Conservation (phyloP, 2,888 invertebrate species). For the Caenorhabditis japonica region DNA sequence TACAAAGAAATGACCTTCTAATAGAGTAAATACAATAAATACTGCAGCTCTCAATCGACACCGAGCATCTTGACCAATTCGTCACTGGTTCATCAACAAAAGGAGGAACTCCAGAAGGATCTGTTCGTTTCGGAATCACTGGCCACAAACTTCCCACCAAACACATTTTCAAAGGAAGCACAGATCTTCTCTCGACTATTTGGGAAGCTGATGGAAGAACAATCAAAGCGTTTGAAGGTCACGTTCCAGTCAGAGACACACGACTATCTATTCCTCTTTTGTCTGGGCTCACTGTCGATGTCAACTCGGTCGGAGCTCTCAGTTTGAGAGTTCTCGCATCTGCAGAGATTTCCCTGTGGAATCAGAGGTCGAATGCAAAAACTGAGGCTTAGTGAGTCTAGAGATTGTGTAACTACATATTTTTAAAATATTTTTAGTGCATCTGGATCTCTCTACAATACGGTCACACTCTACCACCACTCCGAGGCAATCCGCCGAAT, state of each 20-base stretch:
- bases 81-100: constrained; percentile 13
- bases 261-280: constrained; percentile 51
- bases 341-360: constrained; percentile 59
- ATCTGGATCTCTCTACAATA: constrained; percentile 36
- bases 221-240: constrained; percentile 60
- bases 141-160: constrained; percentile 52
- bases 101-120: constrained; percentile 32
- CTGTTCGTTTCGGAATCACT: constrained; percentile 45
- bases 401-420: not conserved
- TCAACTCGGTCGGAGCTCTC: constrained; percentile 49
- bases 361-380: constrained; percentile 46
- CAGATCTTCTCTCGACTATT: constrained; percentile 51
- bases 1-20: constrained; percentile 4
- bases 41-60: constrained; percentile 56
- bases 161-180: constrained; percentile 46
- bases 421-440: constrained; percentile 46
- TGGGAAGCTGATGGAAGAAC: constrained; percentile 65
- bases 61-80: constrained; percentile 47
- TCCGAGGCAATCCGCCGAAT: constrained; percentile 29
- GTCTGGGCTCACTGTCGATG: constrained; percentile 59
- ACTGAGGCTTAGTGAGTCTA: constrained; percentile 54
- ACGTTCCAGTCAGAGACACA: constrained; percentile 51
- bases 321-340: constrained; percentile 50
- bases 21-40: too few species aligned
- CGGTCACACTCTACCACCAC: constrained; percentile 30